Conservation (phyloP, 2,797 vertebrate species). For the Malacoraja senta region DNA sequence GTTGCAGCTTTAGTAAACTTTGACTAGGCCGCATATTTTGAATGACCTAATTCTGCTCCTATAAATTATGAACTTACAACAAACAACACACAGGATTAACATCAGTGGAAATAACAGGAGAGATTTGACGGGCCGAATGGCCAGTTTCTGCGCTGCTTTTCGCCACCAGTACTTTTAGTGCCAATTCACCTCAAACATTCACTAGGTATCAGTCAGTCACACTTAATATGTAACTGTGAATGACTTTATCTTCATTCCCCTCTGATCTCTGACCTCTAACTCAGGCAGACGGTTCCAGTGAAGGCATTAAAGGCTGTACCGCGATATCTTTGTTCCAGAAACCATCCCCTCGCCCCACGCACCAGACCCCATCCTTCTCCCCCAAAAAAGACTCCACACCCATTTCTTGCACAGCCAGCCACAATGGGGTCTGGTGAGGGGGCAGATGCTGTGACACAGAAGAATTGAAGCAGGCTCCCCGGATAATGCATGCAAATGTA, state of each 20-base stretch:
- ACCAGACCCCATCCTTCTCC: neutral
- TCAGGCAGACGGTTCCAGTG: neutral
- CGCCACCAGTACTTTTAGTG: no score
- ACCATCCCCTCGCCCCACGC: neutral
- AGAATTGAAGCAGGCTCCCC: slow-evolving; percentile 35
- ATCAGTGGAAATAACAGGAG: neutral
- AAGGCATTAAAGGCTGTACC: neutral
- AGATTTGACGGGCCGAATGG: neutral
- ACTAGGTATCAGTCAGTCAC: neutral
- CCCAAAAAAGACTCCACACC: neutral
- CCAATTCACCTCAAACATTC: neutral
- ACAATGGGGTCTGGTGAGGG: slow-evolving; percentile 39
- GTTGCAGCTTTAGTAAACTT: no score
- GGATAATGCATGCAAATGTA: slow-evolving; percentile 41
- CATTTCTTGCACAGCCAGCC: slow-evolving; percentile 39
- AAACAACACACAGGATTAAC: neutral
- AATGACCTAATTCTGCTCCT: no score
- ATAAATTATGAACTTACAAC: no score
- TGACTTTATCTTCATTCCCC: neutral
- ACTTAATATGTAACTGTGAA: neutral
- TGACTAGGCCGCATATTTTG: no score
- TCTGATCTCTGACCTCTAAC: neutral
- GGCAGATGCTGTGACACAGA: slow-evolving; percentile 40
- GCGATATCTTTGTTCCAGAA: neutral
- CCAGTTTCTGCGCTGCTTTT: neutral